Percentiles rank a stretch among this genome's conserved stretches.
Evolutionary conservation across 2,797 vertebrate genomes (phyloP).

Genomic region (Dicrostonyx torquatus): DNA sequence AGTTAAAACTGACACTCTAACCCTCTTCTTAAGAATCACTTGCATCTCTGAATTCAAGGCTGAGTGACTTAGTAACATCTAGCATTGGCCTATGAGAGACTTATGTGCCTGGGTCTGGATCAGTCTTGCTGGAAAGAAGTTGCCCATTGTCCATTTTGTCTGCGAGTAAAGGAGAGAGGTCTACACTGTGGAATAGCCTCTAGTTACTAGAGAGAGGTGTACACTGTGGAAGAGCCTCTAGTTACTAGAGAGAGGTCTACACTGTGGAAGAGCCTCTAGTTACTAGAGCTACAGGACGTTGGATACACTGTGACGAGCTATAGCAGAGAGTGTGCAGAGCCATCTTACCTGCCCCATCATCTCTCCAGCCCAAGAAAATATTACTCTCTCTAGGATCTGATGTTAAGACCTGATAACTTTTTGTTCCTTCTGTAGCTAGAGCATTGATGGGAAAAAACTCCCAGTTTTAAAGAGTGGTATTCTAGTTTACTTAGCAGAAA

Average conservation of each 20-base stretch:
- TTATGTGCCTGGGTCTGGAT: background rate
- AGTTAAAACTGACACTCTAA: conserved; percentile 55
- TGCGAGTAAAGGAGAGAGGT: background rate
- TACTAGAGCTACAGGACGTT: background rate
- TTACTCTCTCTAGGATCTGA: background rate
- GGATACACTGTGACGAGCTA: background rate
- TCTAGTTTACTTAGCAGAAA: background rate
- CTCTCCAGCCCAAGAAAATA: background rate
- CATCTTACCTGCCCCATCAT: background rate
- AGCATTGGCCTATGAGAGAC: background rate
- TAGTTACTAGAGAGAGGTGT: background rate
- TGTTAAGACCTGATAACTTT: background rate
- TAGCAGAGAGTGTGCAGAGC: background rate
- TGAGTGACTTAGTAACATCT: background rate
- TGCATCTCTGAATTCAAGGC: conserved; percentile 6
- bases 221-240: background rate
- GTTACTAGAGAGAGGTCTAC: background rate
- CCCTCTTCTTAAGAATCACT: conserved; percentile 40
- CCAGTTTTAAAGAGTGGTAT: background rate
- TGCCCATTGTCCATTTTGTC: background rate
- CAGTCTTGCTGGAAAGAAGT: background rate
- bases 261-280: background rate
- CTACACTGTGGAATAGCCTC: background rate
- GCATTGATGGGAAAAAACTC: background rate
- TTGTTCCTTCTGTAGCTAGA: background rate